Base-by-base conservation (phyloP, 2,797 vertebrate species). In the Scarus forsteni region DNA sequence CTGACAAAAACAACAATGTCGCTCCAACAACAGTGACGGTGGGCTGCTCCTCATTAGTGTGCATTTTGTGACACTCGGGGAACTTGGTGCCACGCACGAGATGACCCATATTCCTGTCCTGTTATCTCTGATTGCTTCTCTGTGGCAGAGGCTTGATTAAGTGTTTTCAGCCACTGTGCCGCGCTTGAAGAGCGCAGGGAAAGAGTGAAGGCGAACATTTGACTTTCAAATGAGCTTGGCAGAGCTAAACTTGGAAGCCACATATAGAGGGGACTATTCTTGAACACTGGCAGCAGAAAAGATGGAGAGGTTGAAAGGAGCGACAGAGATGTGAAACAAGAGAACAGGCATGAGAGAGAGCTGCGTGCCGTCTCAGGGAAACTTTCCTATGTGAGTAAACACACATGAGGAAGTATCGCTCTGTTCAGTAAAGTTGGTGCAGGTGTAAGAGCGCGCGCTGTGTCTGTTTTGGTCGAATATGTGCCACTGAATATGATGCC, bases 201-300 rank as follows among this genome's bases (percentile, higher is more conserved):
- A 73, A 88, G 35, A 87, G 79, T 66, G 70, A 84, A 85, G 56
- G 80, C 72, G 55, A 77, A 61, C 60, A 93, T 93, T 92, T 90
- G 88, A 92, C 90, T 93, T 92, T 93, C 80, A 93, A 92, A 92
- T 93, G 84, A 92, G 89, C 55, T 57, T 67, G 77, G 69, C 71
- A 56, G 79, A 90, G 89, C 88, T 89, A 89, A 90, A 91, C 87
- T 89, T 72, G 77, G 89, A 89, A 85, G 77, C 75, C 64, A 60
- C 66, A 78, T 78, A 82, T 75, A 72, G 73, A 38, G 60, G 51
- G 60, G 38, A 70, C 81, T 90, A 79, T 85, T 89, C 78, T 71
- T 69, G 79, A 85, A 73, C 68, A 46, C 14, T 75, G 69, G 65
- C 82, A 73, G 83, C 55, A 58, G 60, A 70, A 54, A 61, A 66